Evolutionary conservation across 2,888 invertebrate species (phyloP).

Genomic region (Siphlonurus alternatus): DNA sequence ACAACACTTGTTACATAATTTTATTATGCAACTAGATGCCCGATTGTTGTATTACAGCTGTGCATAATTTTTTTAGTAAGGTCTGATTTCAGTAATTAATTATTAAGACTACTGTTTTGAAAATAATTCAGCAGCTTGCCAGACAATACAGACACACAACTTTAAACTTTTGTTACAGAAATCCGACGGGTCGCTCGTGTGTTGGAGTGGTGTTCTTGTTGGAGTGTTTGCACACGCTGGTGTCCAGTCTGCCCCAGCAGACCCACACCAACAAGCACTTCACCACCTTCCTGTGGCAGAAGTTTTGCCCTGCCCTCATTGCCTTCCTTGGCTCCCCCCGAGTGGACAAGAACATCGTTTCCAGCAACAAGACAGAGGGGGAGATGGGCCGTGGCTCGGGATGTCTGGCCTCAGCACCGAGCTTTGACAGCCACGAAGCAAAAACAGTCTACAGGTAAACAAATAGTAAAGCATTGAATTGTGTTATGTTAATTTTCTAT

Average conservation of each 20-base stretch:
- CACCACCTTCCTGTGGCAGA: slow-evolving; percentile 80
- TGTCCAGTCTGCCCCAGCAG: slow-evolving; percentile 65
- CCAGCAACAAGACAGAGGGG: slow-evolving; percentile 27
- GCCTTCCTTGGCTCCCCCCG: slow-evolving; percentile 77
- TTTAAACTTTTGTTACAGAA: slow-evolving; percentile 32
- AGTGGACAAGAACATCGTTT: slow-evolving; percentile 60
- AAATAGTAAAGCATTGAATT: no score
- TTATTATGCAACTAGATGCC: no score
- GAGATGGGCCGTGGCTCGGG: slow-evolving; percentile 48
- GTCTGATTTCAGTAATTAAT: not conserved
- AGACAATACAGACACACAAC: not conserved
- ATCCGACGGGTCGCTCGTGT: slow-evolving; percentile 35
- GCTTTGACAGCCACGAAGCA: slow-evolving; percentile 67
- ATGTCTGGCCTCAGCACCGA: slow-evolving; percentile 51
- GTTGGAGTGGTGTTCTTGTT: slow-evolving; percentile 58
- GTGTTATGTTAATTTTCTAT: no score
- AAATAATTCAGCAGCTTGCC: no score
- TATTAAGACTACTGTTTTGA: not conserved
- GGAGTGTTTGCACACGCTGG: slow-evolving; percentile 71
- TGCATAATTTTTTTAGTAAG: no score
- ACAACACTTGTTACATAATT: no score
- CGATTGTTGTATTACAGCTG: no score
- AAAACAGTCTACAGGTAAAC: slow-evolving; percentile 75
- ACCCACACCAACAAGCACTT: slow-evolving; percentile 73
- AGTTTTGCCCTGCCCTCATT: slow-evolving; percentile 77